A percentile compares a stretch with the other conserved stretches of the same genome.
These are phyloP conservation scores for Aepyceros melampus DNA, from an alignment of 2,113 vertebrate genomes.

Conservation along the genomic window DNA sequence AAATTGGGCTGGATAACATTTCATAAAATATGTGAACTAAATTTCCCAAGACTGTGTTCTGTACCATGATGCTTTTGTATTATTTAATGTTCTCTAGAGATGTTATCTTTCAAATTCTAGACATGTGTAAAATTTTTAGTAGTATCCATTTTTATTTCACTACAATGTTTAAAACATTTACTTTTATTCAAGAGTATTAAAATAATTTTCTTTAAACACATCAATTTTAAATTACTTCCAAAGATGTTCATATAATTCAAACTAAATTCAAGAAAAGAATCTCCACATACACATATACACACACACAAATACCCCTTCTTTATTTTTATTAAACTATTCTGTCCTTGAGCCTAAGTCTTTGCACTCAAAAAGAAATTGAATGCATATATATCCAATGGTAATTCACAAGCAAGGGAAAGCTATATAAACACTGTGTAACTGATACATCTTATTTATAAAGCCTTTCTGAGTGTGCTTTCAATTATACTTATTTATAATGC, in stretches of 20 bases:
- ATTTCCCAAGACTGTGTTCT: neutral
- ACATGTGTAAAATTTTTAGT: neutral
- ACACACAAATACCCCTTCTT: neutral
- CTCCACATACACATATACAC: neutral
- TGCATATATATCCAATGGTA: conserved; percentile 16
- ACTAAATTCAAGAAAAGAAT: conserved; percentile 48
- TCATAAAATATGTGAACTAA: neutral
- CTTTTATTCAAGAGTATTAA: conserved; percentile 35
- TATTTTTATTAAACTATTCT: neutral
- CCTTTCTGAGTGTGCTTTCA: conserved; percentile 21
- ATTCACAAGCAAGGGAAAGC: neutral
- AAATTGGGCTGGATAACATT: neutral
- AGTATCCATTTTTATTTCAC: neutral
- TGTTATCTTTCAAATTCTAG: neutral
- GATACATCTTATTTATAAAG: neutral
- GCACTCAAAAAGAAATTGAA: conserved; percentile 23
- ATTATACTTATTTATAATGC: neutral
- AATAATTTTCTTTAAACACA: conserved; percentile 56
- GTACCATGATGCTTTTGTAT: neutral
- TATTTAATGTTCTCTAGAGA: neutral
- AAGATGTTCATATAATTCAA: conserved; percentile 54
- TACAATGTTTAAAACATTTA: conserved; percentile 7
- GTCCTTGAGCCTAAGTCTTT: neutral
- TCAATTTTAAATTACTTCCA: conserved; percentile 60
- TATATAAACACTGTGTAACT: conserved; percentile 21